A percentile compares a stretch with the other conserved stretches of the same genome.
Evolutionary conservation across 1,140 invertebrate genomes (phyloP).

Genomic region (Cydia amplana): DNA sequence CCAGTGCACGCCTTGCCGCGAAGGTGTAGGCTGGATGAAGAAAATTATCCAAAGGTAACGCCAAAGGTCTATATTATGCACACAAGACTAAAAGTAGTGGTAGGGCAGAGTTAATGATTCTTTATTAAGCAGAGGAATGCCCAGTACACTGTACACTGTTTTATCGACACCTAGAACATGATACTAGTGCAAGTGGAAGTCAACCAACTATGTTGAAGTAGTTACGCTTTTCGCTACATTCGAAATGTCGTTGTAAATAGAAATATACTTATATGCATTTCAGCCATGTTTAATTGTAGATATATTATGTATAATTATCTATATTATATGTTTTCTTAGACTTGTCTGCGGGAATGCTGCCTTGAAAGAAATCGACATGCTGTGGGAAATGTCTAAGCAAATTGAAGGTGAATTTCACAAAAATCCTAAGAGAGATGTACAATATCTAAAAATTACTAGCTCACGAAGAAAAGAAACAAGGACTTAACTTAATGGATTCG

Average conservation of each 20-base stretch:
- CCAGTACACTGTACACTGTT: too few relatives aligned
- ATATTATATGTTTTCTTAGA: slow-evolving; percentile 63
- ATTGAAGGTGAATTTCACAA: slow-evolving; percentile 88
- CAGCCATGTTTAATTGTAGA: too few relatives aligned
- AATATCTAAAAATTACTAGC: not conserved
- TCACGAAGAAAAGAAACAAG: not conserved
- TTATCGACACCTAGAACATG: too few relatives aligned
- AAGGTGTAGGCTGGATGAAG: slow-evolving; percentile 99
- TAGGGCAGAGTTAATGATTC: too few relatives aligned
- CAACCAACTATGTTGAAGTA: too few relatives aligned
- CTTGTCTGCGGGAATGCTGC: slow-evolving; percentile 96
- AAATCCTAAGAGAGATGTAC: not conserved
- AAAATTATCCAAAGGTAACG: slow-evolving; percentile 95
- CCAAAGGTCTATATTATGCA: too few relatives aligned
- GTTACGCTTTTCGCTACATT: too few relatives aligned
- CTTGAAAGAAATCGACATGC: slow-evolving; percentile 98
- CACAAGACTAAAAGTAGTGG: not conserved
- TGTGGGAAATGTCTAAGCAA: slow-evolving; percentile 99
- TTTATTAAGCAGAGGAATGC: too few relatives aligned
- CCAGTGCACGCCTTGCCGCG: slow-evolving; percentile 99
- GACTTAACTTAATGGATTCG: too few relatives aligned
- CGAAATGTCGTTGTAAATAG: too few relatives aligned
- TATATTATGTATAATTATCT: too few relatives aligned
- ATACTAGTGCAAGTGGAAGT: too few relatives aligned
- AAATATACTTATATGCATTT: slow-evolving; percentile 11